These are phyloP conservation scores for Temnothorax curvispinosus DNA, from an alignment of 1,140 invertebrate species.

Conservation along the genomic window DNA sequence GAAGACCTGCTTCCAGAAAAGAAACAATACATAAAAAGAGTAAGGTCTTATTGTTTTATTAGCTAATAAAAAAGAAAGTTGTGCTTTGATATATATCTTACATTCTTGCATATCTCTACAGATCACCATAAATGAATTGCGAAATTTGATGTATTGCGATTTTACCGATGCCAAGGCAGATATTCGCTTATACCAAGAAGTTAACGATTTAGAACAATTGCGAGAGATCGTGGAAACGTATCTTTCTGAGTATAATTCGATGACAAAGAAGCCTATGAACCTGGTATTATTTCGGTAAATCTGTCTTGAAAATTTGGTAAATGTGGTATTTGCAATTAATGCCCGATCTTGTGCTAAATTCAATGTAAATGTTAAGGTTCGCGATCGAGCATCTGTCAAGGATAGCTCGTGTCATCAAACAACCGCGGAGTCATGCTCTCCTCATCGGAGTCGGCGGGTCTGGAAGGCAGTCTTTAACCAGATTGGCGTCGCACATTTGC, in stretches of 20 bases:
- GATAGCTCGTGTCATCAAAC: constrained; percentile 96
- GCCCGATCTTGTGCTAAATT: neutral
- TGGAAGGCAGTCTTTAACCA: constrained; percentile 95
- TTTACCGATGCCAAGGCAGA: constrained; percentile 98
- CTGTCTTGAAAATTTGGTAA: neutral
- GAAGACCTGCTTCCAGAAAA: constrained; percentile 69
- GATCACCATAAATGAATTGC: constrained; percentile 92
- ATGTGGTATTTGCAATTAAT: neutral
- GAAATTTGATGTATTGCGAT: constrained; percentile 97
- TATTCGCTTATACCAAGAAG: constrained; percentile 95
- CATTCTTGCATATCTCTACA: constrained; percentile 69
- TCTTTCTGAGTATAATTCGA: constrained; percentile 97
- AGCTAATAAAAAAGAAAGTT: constrained; percentile 29
- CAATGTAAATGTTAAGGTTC: constrained; percentile 88
- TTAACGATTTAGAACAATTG: constrained; percentile 93
- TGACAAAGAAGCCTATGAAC: constrained; percentile 99
- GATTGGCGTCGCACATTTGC: constrained; percentile 96
- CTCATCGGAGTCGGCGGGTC: constrained; percentile 96
- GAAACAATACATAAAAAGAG: neutral
- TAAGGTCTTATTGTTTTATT: neutral
- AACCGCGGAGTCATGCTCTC: constrained; percentile 94
- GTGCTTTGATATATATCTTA: neutral
- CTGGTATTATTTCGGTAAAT: constrained; percentile 95
- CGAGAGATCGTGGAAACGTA: constrained; percentile 95
- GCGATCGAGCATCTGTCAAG: constrained; percentile 97